Evolutionary conservation across 1,140 invertebrate genomes (phyloP).

Genomic region (Pogonomyrmex barbatus): DNA sequence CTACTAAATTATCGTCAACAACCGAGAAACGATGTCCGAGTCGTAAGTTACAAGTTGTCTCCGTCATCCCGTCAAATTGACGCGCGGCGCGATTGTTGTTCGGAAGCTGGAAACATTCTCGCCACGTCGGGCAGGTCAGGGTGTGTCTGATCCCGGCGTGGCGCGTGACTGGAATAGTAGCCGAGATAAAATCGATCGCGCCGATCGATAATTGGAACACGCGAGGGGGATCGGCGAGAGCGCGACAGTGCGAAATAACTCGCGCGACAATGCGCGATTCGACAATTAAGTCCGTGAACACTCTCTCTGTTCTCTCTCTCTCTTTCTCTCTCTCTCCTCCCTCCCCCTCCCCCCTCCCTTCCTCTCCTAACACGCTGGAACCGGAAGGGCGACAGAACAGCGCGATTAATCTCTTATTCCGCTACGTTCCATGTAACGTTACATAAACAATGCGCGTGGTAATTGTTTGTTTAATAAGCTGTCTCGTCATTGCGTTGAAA

Average conservation of each 20-base stretch:
- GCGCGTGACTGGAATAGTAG: conserved; percentile 50
- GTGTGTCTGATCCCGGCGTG: conserved; percentile 53
- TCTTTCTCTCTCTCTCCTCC: too few species aligned
- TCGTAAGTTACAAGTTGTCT: conserved; percentile 18
- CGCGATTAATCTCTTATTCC: conserved; percentile 6
- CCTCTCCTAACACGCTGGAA: not conserved
- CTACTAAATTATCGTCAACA: conserved; percentile 43
- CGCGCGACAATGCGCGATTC: conserved; percentile 12
- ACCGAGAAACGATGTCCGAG: conserved; percentile 2
- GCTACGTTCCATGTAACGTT: conserved; percentile 6
- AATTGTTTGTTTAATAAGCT: conserved; percentile 37
- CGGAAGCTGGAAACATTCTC: conserved; percentile 51
- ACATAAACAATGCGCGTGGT: not conserved
- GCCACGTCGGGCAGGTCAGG: conserved; percentile 59
- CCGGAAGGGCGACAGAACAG: not conserved
- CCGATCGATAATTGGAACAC: conserved; percentile 47
- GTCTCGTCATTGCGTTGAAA: not conserved
- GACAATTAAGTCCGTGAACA: not conserved
- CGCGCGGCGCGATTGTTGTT: conserved; percentile 47
- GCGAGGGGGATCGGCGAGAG: not conserved
- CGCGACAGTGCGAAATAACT: not conserved
- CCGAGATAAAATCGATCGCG: conserved; percentile 55
- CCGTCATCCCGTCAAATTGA: not conserved
- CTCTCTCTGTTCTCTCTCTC: too few species aligned
- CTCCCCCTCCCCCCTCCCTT: not conserved